A percentile compares a stretch with the other conserved stretches of the same genome.
Conservation (phyloP, 2,888 invertebrate genomes). For the Chloromyia formosa region DNA sequence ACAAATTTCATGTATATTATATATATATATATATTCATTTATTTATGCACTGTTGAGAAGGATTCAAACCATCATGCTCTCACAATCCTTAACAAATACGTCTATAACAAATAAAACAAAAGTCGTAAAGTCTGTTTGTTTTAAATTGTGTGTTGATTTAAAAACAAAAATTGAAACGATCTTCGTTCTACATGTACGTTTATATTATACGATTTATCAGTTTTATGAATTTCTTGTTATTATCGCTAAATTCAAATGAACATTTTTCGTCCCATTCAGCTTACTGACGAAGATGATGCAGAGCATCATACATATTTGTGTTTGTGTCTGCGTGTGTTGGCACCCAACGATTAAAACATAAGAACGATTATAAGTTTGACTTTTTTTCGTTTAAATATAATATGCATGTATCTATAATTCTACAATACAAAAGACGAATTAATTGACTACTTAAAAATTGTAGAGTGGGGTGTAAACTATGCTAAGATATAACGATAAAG, state of each 20-base stretch:
- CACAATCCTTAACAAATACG: neutral
- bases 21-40: neutral
- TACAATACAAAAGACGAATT: neutral
- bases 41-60: neutral
- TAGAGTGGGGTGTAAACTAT: neutral
- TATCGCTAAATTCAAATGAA: neutral
- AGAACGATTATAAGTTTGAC: constrained; percentile 17
- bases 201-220: too few relatives aligned
- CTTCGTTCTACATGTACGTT: too few relatives aligned
- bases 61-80: neutral
- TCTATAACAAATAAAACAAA: neutral
- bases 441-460: constrained; percentile 5
- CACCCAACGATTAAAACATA: constrained; percentile 31
- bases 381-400: neutral
- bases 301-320: constrained; percentile 1
- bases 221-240: too few relatives aligned
- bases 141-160: neutral
- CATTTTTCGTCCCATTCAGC: neutral
- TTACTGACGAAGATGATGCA: too few relatives aligned
- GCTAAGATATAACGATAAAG: too few relatives aligned
- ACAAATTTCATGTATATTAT: too few relatives aligned
- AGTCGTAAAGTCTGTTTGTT: neutral
- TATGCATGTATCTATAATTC: neutral
- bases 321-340: neutral
- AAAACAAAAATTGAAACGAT: too few relatives aligned